A percentile compares a stretch with the other conserved stretches of the same genome.
These are phyloP conservation scores for Eupithecia abbreviata DNA, from an alignment of 2,888 invertebrate genomes.

Conservation along the genomic window DNA sequence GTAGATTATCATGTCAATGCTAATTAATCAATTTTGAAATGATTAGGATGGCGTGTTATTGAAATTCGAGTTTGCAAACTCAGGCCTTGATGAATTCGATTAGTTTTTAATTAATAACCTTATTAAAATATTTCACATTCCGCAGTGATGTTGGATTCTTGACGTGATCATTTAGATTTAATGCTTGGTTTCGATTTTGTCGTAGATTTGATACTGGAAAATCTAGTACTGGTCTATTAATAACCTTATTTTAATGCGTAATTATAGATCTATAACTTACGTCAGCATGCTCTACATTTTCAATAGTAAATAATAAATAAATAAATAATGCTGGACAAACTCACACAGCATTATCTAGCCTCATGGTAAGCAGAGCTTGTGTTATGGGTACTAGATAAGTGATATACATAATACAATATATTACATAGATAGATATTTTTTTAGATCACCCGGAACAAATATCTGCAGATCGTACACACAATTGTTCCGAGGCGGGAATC, in stretches of 20 bases:
- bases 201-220: background rate
- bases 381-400: no score
- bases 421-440: no score
- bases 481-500: no score
- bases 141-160: slow-evolving; percentile 11
- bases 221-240: background rate
- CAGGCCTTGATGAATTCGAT: slow-evolving; percentile 34
- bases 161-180: background rate
- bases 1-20: slow-evolving; percentile 22
- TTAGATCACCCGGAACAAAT: no score
- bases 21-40: slow-evolving; percentile 24
- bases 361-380: no score
- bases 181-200: slow-evolving; percentile 8
- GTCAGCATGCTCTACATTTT: no score
- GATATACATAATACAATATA: no score
- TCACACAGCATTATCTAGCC: no score
- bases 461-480: no score
- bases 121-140: slow-evolving; percentile 36
- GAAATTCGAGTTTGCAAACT: slow-evolving; percentile 29
- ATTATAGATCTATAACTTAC: background rate
- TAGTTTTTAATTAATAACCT: slow-evolving; percentile 34
- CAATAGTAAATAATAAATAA: no score
- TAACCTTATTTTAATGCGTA: background rate
- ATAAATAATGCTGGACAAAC: no score
- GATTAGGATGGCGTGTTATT: slow-evolving; percentile 25